Base-by-base conservation (phyloP, 2,797 vertebrate species). In the Aldrovandia affinis region DNA sequence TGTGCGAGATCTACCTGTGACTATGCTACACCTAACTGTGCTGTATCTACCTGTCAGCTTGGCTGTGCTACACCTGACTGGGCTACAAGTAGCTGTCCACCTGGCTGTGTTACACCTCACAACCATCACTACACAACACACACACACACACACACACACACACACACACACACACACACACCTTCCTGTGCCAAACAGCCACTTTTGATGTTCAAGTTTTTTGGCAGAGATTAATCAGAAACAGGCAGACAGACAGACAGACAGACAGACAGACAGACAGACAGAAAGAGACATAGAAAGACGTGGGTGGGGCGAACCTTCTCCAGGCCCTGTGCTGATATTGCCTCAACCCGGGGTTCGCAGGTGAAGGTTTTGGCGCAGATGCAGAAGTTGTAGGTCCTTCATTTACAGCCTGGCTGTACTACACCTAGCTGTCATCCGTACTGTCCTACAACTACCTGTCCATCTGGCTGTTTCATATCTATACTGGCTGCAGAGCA, bases 351-450 rank as follows among this genome's bases (percentile, higher is more conserved):
- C 44, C 99, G 97, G 0, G 98, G 98, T 68, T 98, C 98, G 0
- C 99, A 99, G 2, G 96, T 95, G 0, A 99, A 97, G 7, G 98
- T 99, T 91, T 96, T 99, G 89, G 98, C 97, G 65, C 96, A 92
- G 89, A 99, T 96, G 33, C 97, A 96, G 92, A 97, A 99, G 82
- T 96, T 96, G 84, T 99, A 99, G 0, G 91, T 99, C 98, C 91
- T 98, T 99, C 88, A 99, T 95, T 93, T 98, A 98, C 95, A 99
- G 95, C 98, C 98, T n/a, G n/a, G n/a, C n/a, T n/a, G n/a, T n/a
- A n/a, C n/a, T n/a, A n/a, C n/a, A n/a, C n/a, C n/a, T n/a, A n/a
- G n/a, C n/a, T n/a, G 47, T 50, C 12, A 50, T 50, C 6, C 6
- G 47, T 5, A 50, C 47, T 50, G 47, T 50, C 6, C 47, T 50